Evolutionary conservation across 1,140 invertebrate species (phyloP), one percentile per base, ranked within the genome.

Genomic region (Drosophila baimaii): DNA sequence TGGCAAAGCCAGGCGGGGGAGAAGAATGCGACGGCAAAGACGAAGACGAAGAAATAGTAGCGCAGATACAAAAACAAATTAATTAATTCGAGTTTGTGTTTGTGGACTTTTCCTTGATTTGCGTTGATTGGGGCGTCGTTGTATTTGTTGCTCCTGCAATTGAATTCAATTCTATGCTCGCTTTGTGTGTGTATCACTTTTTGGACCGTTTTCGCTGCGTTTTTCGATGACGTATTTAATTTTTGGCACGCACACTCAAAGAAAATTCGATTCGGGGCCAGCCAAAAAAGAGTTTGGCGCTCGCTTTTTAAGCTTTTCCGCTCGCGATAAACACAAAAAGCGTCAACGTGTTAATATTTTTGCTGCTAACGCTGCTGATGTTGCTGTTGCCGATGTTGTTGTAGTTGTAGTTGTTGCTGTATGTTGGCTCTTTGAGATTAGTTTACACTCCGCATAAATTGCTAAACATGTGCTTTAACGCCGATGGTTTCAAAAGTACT

Each of bases 141-240:
- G 52, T 51, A 72, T 52, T 78, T 59, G 44, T 52, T 63, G 47
- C 58, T 81, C 39, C 68, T 65, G 70, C 83, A 88, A 88, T 88
- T 80, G 66, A 77, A 71, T 73, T 70, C 57, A 77, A 83, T 88
- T 78, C 58, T 69, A 80, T 63, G 44, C 66, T 49, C 52, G 56
- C 59, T 54, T 54, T 70, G 52, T 63, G 23, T 65, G 41, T 66
- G 19, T 66, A 41, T 47, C 47, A 17, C 13, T 49, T 49, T 19
- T 62, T 77, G 39, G 39, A 59, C 27, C 23, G 29, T 15, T 65
- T 71, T 49, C 58, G 46, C 52, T 86, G 84, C 83, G 83, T 84
- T 84, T 79, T 79, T 88, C 84, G 84, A 89, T 88, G 83, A 88
- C 83, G 83, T 88, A 89, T 81, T 81, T 79, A 29, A 46, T 46